Base-by-base conservation (phyloP, 2,888 invertebrate species). In the Dasysyrphus albostriatus region DNA sequence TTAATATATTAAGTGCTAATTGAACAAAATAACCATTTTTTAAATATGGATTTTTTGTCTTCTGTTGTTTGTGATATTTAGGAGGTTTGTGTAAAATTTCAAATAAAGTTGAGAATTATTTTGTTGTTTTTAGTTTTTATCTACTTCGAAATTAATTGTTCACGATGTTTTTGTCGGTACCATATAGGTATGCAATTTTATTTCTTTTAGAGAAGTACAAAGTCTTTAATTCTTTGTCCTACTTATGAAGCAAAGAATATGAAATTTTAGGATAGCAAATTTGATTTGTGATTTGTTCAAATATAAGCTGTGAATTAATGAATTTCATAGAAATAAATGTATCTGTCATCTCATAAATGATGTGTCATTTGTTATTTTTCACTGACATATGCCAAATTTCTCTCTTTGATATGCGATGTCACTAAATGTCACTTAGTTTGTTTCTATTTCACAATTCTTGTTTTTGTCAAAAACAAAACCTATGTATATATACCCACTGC, bases 331-430 rank as follows among this genome's bases (percentile, higher is more conserved):
- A 32, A 14, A 42, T 5, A 29, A 14, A 24, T n/a, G n/a, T 37
- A n/a, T 49, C 39, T 69, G 58, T 69, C 69, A 58, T 69, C n/a
- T n/a, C 76, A 76, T 7, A 69, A 59, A 69, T 37, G 6, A 56
- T 65, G 51, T 65, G 42, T 39, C 14, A 32, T 54, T 14, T 29
- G 12, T 54, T 14, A 24, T 29, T 16, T 47, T 16, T 16, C 44
- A 24, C 1, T 19, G 3, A 19, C 9, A 47, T n/a, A n/a, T 19
- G 8, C 8, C 16, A 49, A 49, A 49, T 24, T 24, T 54, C 29
- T 54, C 29, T 51, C 24, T n/a, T n/a, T 51, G 49, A 24, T 24
- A 51, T 51, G 51, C 14, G 51, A 51, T 24, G 5, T 29, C 14
- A 32, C 5, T 14, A 54, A 54, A 29, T 54, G 24, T 29, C 14